Conservation (phyloP, 2,888 invertebrate species). For the Trachelus troglodyta region DNA sequence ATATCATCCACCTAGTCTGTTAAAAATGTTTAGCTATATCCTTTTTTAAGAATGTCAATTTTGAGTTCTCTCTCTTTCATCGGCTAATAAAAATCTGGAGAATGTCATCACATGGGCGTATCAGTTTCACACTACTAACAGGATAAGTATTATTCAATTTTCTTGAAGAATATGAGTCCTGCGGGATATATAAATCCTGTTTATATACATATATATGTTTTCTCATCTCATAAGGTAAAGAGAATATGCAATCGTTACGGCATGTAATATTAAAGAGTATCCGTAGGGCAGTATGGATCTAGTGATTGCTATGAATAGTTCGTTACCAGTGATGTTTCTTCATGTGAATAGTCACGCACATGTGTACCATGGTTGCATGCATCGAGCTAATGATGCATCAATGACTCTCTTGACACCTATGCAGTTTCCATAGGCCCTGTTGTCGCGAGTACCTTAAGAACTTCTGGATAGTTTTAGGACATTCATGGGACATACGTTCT, state of each 20-base stretch:
- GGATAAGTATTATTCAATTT: background rate
- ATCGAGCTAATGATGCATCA: slow-evolving; percentile 46
- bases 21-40: background rate
- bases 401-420: slow-evolving; percentile 37
- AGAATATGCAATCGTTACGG: slow-evolving; percentile 40
- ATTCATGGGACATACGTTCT: too few species aligned
- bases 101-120: background rate
- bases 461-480: too few species aligned
- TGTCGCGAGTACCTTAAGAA: background rate
- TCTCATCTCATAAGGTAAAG: background rate
- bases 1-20: background rate
- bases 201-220: background rate
- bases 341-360: background rate
- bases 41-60: background rate
- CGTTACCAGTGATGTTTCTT: slow-evolving; percentile 32
- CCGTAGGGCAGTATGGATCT: slow-evolving; percentile 25
- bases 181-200: background rate
- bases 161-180: background rate
- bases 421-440: background rate
- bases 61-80: background rate
- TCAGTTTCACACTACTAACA: background rate
- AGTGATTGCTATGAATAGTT: slow-evolving; percentile 42
- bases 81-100: too few species aligned
- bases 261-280: slow-evolving; percentile 28
- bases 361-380: slow-evolving; percentile 2